Base-by-base conservation (phyloP, 2,797 vertebrate species). In the Alfaro cultratus region DNA sequence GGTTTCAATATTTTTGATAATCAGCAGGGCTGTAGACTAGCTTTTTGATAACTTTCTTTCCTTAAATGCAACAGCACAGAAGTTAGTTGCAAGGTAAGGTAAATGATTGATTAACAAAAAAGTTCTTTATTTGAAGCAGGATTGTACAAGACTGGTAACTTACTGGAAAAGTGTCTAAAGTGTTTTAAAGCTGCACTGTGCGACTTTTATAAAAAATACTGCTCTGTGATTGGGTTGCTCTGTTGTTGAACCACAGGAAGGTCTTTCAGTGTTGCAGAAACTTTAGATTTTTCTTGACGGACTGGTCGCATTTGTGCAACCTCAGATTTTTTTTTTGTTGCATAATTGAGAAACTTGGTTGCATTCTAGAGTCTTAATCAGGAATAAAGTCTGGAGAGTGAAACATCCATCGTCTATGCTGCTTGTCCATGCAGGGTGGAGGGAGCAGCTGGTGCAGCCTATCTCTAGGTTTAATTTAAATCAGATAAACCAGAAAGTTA, bases 401-500 rank as follows among this genome's bases (percentile, higher is more conserved):
- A 62, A 62, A 62, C 55, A 29, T 60, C 26, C 12, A 34, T 34
- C 31, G 2, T 62, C 60, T 13, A 34, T 16, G 16, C 12, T 16
- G 31, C 31, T 62, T 62, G 60, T 62, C 60, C 13, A 34, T 62
- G 31, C 60, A 62, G 31, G 15, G 31, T 29, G n/a, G 53, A 12
- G 10, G 18, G 26, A 51, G 49, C 55, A 57, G n/a, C 26, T 29
- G 55, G 55, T 29, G 55, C 26, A 53, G 23, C 53, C 49, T 51
- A 51, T 7, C 53, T n/a, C 26, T 55, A n/a, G 53, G 55, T 31
- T 31, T 18, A 15, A 18, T 62, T 34, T 2, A 34, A 62, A 62
- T 16, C 5, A 62, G 60, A 83, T 62, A 26, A 75, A 64, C 31
- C 36, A 46, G 13, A 72, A 83, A 75, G 15, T 31, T 34, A 53